Percentiles rank a stretch among this genome's conserved stretches.
These are phyloP conservation scores for Tubulanus polymorphus DNA, from an alignment of 2,888 invertebrate genomes.

Conservation along the genomic window DNA sequence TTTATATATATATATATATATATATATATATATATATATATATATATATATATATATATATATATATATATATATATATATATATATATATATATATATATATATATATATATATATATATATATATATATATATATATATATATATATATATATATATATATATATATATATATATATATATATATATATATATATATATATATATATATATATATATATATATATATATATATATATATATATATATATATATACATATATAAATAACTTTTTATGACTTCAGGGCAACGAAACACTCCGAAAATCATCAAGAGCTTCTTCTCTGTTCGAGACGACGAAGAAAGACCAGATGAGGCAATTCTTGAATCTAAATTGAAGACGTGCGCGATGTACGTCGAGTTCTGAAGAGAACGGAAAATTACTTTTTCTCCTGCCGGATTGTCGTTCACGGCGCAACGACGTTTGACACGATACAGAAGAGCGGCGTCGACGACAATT, in stretches of 20 bases:
- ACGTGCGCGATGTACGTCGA: too few relatives aligned
- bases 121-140: neutral
- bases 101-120: neutral
- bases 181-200: neutral
- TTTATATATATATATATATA: conserved; percentile 4
- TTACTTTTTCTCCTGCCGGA: too few relatives aligned
- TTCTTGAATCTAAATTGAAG: too few relatives aligned
- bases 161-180: conserved; percentile 1
- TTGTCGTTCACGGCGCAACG: too few relatives aligned
- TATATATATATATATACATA: conserved; percentile 1
- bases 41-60: neutral
- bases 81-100: neutral
- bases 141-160: conserved; percentile 2
- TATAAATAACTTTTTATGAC: neutral
- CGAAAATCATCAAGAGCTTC: too few relatives aligned
- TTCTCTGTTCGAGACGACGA: too few relatives aligned
- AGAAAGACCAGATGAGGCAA: too few relatives aligned
- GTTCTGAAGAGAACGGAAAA: too few relatives aligned
- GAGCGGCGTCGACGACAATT: too few relatives aligned
- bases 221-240: neutral
- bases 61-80: neutral
- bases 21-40: conserved; percentile 3
- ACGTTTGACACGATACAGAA: too few relatives aligned
- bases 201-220: neutral
- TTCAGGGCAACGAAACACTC: too few relatives aligned